Conservation (phyloP, 2,797 vertebrate genomes). For the Lutjanus argentimaculatus region DNA sequence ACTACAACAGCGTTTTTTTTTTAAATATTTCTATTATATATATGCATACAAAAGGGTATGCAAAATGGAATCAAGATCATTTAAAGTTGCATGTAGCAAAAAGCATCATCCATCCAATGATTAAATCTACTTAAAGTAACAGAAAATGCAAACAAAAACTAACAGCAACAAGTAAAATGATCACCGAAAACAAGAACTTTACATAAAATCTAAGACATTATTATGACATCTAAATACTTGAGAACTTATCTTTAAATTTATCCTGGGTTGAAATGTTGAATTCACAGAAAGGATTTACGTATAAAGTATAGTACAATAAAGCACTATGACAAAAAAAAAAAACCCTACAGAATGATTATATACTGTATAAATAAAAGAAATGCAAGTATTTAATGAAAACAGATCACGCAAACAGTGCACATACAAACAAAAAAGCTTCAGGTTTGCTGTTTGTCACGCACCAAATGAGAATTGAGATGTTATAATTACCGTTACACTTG, state of each 20-base stretch:
- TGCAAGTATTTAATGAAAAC: neutral
- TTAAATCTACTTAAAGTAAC: slow-evolving; percentile 3
- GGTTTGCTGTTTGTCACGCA: neutral
- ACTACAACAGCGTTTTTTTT: slow-evolving; percentile 35
- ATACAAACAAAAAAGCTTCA: neutral
- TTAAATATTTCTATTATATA: slow-evolving; percentile 4
- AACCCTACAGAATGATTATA: neutral
- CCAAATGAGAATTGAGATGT: neutral
- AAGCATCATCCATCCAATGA: slow-evolving; percentile 41
- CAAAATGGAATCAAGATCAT: slow-evolving; percentile 45
- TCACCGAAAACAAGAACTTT: neutral
- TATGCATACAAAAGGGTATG: slow-evolving; percentile 28
- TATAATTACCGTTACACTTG: neutral
- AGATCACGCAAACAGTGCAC: neutral
- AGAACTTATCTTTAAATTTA: slow-evolving; percentile 4
- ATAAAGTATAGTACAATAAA: neutral
- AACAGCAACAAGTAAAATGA: neutral
- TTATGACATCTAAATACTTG: slow-evolving; percentile 4
- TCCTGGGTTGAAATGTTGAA: neutral
- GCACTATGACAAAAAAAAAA: neutral
- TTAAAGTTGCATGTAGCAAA: slow-evolving; percentile 72
- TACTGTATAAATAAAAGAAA: neutral
- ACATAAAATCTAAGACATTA: neutral
- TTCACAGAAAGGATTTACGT: slow-evolving; percentile 19
- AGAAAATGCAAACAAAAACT: neutral